These are phyloP conservation scores for Amiota communis DNA, from an alignment of 2,888 invertebrate genomes.

Conservation along the genomic window DNA sequence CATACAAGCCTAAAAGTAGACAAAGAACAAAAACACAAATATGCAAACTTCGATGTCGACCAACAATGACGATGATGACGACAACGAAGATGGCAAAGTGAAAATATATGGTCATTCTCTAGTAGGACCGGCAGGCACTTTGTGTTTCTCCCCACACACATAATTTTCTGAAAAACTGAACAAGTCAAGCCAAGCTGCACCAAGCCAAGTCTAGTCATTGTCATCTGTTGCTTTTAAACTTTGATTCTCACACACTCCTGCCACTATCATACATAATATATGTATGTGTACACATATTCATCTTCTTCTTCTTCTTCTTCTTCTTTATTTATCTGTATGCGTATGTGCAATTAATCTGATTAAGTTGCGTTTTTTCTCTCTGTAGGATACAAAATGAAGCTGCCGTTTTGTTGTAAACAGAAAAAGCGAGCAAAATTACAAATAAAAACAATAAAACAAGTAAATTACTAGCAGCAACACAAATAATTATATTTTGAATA, in stretches of 20 bases:
- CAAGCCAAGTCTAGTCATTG: not conserved
- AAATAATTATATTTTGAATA: too few species aligned
- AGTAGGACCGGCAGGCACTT: too few species aligned
- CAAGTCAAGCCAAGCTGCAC: too few species aligned
- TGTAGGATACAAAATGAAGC: not conserved
- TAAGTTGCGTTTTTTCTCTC: slow-evolving; percentile 53
- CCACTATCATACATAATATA: not conserved
- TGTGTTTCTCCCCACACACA: too few species aligned
- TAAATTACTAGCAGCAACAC: too few species aligned
- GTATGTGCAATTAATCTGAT: slow-evolving; percentile 65
- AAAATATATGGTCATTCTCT: not conserved
- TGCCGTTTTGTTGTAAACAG: too few species aligned
- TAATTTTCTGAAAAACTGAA: too few species aligned
- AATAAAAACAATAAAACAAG: too few species aligned
- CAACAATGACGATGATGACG: not conserved
- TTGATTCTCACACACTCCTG: slow-evolving; percentile 24
- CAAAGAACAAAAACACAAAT: not conserved
- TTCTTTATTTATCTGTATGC: not conserved
- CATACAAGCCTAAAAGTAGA: slow-evolving; percentile 3
- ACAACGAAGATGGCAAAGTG: slow-evolving; percentile 5
- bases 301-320: too few species aligned
- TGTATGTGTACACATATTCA: too few species aligned
- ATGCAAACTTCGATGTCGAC: slow-evolving; percentile 20
- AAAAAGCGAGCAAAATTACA: not conserved
- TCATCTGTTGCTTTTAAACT: slow-evolving; percentile 38